A percentile compares a stretch with the other conserved stretches of the same genome.
phyloP scores from a whole-genome alignment of 2,797 vertebrate genomes.

The Alcedo quadribrachys region DNA sequence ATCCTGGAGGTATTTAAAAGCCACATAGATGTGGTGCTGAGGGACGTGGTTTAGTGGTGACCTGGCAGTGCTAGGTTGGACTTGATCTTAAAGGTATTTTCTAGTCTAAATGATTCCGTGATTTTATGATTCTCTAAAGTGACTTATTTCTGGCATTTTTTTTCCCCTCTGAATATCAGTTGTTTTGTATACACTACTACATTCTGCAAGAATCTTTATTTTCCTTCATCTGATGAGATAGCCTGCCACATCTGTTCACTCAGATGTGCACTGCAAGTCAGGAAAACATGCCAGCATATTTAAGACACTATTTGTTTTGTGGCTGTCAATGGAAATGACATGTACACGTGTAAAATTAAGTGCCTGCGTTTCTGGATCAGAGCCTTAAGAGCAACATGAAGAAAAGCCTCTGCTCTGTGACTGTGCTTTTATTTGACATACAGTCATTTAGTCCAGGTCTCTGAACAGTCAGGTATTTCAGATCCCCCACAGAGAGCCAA shows the following conservation, averaged over 20 bases:
- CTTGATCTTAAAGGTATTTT: neutral
- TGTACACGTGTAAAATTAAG: neutral
- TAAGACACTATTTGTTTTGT: neutral
- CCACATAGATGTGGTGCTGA: neutral
- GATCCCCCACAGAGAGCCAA: neutral
- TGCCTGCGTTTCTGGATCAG: neutral
- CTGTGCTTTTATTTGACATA: neutral
- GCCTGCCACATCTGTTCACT: neutral
- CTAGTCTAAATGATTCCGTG: neutral
- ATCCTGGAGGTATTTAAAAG: neutral
- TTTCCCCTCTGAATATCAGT: neutral
- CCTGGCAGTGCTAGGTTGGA: neutral
- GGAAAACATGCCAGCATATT: neutral
- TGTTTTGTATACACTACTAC: neutral
- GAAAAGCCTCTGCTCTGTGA: neutral
- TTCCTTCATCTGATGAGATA: neutral
- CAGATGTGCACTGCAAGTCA: neutral
- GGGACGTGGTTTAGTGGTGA: neutral
- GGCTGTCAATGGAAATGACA: neutral
- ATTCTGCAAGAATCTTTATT: neutral
- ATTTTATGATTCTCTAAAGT: neutral
- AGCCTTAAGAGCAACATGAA: neutral
- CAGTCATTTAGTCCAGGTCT: neutral
- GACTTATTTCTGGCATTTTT: neutral
- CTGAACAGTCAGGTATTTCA: neutral